Base-by-base conservation (phyloP, 2,113 vertebrate species). In the Stigmatopora argus region DNA sequence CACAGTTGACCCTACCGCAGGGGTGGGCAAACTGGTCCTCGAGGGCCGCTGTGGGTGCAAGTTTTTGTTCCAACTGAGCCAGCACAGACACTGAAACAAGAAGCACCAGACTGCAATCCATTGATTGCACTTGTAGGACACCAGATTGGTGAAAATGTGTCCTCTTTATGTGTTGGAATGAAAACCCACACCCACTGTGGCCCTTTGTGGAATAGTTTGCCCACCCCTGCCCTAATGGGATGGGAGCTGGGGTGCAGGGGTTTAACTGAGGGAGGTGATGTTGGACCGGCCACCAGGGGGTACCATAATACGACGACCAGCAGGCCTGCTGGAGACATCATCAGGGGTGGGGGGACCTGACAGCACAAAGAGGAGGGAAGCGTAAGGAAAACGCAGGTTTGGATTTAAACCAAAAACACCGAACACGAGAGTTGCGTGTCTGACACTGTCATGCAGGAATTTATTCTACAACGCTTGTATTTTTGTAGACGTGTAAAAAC, bases 251-350 rank as follows among this genome's bases (percentile, higher is more conserved):
- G 1, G 3, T 12, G n/a, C 7, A 10, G 57, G 11, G 9, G 11
- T 94, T 90, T 97, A 99, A 79, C 96, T 98, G 72, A 99, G 93
- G 72, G 96, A 96, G 63, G 95, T 99, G 85, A 99, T 99, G 87
- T 98, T 99, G 78, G 96, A 99, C 63, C 96, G 95, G 67, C 96
- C 96, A 81, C 96, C 96, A 0, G 96, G 96, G 62, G 96, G 96
- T 1, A 94, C 94, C 4, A 97, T 93, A 0, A 98, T 94, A 77
- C 96, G 96, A 59, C 96, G 95, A 83, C 95, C 96, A 0, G 94
- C 94, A 0, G 95, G 96, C 83, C 95, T 94, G 71, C 87, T 89
- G 21, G 92, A 89, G 55, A 83, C 62, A 52, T 92, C 92, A 35
- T 92, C 92, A 69, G 90, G 85, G 46, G 76, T 79, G 17, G 89